phyloP scores from a whole-genome alignment of 2,797 vertebrate genomes.

The Arctocebus calabarensis region DNA sequence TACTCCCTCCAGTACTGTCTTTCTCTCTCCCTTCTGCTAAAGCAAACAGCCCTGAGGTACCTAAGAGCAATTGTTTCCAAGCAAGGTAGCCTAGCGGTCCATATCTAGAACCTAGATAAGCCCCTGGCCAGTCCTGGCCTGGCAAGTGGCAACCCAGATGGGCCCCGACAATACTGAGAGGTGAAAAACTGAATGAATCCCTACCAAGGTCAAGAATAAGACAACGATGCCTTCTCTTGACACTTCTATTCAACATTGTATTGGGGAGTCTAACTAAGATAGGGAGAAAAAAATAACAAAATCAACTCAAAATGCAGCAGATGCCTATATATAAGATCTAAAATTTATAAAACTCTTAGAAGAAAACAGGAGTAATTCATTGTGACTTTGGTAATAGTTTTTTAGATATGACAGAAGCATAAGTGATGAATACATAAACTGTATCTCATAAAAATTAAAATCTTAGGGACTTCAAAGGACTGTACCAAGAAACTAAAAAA shows the following conservation, averaged over 20 bases:
- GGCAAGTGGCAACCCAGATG: too few species aligned
- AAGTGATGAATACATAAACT: background rate
- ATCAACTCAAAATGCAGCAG: background rate
- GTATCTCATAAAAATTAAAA: background rate
- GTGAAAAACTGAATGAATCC: background rate
- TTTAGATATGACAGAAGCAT: background rate
- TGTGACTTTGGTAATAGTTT: background rate
- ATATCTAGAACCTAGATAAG: too few species aligned
- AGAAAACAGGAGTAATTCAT: background rate
- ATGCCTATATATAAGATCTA: background rate
- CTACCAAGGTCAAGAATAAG: background rate
- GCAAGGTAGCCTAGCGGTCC: too few species aligned
- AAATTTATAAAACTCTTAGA: background rate
- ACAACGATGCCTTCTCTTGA: background rate
- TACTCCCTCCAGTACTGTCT: too few species aligned
- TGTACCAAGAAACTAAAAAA: background rate
- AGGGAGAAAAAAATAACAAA: background rate
- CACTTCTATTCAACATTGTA: background rate
- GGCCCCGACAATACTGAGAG: background rate
- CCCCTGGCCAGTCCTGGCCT: too few species aligned
- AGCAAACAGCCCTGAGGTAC: too few species aligned
- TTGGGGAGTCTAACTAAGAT: background rate
- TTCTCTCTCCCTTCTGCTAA: too few species aligned
- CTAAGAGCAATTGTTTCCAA: too few species aligned
- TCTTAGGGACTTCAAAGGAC: background rate